A percentile compares a stretch with the other conserved stretches of the same genome.
Evolutionary conservation across 2,113 vertebrate genomes (phyloP).

Genomic region (Turdus rufiventris): DNA sequence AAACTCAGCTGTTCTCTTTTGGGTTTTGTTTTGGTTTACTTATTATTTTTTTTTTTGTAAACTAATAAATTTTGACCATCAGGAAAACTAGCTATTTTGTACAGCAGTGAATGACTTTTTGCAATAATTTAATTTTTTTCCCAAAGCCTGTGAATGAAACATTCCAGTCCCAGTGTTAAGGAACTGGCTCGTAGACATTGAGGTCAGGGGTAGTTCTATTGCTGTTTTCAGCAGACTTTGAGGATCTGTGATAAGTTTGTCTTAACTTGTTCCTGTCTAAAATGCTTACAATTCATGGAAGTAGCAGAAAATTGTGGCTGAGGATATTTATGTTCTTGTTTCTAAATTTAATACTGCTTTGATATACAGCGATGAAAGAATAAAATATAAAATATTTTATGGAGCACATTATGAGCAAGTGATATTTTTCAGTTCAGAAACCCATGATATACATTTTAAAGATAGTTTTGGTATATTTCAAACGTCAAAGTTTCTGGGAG

Average conservation of each 20-base stretch:
- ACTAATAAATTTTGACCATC: not conserved
- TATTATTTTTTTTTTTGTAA: not conserved
- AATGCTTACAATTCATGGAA: not conserved
- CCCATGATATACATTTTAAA: not conserved
- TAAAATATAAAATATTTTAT: not conserved
- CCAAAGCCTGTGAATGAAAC: not conserved
- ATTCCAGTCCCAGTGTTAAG: not conserved
- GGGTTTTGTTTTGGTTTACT: not conserved
- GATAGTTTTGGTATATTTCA: not conserved
- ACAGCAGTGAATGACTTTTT: not conserved
- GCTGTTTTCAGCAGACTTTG: not conserved
- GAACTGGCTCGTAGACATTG: not conserved
- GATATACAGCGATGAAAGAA: not conserved
- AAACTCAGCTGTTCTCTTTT: not conserved
- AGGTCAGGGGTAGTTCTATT: not conserved
- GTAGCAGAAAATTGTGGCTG: not conserved
- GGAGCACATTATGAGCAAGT: not conserved
- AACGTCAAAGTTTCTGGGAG: not conserved
- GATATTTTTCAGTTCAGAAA: not conserved
- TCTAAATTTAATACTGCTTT: not conserved
- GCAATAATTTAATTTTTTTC: not conserved
- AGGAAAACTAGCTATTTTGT: not conserved
- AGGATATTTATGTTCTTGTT: not conserved
- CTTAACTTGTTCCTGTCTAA: not conserved
- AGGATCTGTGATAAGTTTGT: not conserved